A percentile compares a stretch with the other conserved stretches of the same genome.
These are phyloP conservation scores for Notamacropus eugenii DNA, from an alignment of 2,797 vertebrate genomes.

Conservation along the genomic window DNA sequence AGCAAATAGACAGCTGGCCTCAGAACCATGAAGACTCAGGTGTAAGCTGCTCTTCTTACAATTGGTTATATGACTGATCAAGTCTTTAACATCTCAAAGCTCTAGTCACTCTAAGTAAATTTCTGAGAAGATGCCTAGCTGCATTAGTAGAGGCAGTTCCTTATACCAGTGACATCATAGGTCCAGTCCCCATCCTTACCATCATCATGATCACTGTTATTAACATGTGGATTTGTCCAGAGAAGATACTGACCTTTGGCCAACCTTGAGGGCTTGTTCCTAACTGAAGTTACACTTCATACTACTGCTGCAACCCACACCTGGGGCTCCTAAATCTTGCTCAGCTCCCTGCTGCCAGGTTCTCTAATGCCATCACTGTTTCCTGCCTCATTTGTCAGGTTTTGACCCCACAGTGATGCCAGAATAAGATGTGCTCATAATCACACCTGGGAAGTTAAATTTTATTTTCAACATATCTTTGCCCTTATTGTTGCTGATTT, in stretches of 20 bases:
- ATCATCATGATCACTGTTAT: background rate
- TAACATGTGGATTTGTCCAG: background rate
- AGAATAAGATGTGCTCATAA: slow-evolving; percentile 59
- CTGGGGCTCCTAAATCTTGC: background rate
- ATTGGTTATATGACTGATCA: background rate
- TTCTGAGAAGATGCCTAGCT: background rate
- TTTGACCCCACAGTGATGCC: slow-evolving; percentile 44
- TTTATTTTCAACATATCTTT: slow-evolving; percentile 81
- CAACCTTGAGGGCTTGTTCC: background rate
- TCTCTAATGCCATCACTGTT: fast-evolving
- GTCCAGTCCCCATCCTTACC: background rate
- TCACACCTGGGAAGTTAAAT: slow-evolving; percentile 74
- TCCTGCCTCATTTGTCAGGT: slow-evolving; percentile 36
- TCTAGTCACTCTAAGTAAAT: background rate
- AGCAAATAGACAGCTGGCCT: background rate
- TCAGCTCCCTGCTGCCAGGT: fast-evolving
- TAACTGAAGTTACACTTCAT: background rate
- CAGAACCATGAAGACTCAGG: background rate
- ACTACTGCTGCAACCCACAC: fast-evolving
- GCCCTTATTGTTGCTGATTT: slow-evolving; percentile 74
- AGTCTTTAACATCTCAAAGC: background rate
- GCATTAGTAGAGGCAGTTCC: background rate
- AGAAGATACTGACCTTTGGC: background rate
- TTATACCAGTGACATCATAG: background rate
- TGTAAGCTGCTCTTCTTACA: background rate